Evolutionary conservation across 2,113 vertebrate genomes (phyloP).

Genomic region (Eurystomus gularis): DNA sequence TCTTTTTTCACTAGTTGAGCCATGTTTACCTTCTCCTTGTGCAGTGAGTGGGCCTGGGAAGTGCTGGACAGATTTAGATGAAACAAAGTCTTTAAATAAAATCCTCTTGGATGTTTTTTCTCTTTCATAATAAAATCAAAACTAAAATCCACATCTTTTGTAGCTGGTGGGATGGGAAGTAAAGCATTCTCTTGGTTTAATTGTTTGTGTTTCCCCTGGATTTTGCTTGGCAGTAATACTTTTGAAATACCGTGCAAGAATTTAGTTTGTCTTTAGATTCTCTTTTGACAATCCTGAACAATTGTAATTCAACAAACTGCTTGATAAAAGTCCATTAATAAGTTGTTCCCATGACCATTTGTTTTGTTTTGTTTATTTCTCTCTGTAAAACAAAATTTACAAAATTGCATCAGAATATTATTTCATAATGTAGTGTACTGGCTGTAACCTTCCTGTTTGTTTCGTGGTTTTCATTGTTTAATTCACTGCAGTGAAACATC

Average conservation of each 20-base stretch:
- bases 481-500: not conserved
- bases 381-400: not conserved
- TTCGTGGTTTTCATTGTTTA: not conserved
- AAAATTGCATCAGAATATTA: not conserved
- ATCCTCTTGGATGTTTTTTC: not conserved
- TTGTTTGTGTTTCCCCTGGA: not conserved
- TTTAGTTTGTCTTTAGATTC: not conserved
- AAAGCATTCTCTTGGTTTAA: not conserved
- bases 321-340: not conserved
- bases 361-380: not conserved
- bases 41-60: not conserved
- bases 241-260: not conserved
- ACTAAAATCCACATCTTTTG: not conserved
- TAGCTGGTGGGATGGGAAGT: not conserved
- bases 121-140: not conserved
- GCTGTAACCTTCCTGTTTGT: not conserved
- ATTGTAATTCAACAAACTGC: not conserved
- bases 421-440: not conserved
- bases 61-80: not conserved
- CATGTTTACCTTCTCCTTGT: not conserved
- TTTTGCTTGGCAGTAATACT: not conserved
- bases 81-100: not conserved
- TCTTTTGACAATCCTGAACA: not conserved
- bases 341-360: not conserved
- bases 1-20: not conserved